A percentile compares a stretch with the other conserved stretches of the same genome.
Conservation (phyloP, 2,113 vertebrate species). For the Gallinago paraguaiae region DNA sequence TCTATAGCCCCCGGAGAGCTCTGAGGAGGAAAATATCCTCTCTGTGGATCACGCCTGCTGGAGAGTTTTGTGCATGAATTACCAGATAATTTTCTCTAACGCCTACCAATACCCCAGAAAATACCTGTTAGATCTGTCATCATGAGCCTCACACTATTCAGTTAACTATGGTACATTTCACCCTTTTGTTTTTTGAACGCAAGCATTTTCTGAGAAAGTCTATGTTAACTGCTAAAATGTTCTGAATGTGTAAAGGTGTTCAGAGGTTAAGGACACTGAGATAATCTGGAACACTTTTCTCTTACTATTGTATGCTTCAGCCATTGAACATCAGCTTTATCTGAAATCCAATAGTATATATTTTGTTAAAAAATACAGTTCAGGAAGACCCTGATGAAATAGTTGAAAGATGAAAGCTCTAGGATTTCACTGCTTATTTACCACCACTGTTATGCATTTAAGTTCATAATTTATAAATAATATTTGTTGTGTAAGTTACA, state of each 20-base stretch:
- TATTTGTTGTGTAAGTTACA: background rate
- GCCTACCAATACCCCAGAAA: background rate
- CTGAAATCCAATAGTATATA: background rate
- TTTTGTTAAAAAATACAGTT: background rate
- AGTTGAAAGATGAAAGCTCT: background rate
- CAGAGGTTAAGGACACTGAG: background rate
- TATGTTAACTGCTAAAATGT: background rate
- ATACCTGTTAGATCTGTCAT: background rate
- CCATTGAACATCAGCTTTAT: background rate
- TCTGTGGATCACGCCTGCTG: rapidly evolving
- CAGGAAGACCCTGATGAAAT: background rate
- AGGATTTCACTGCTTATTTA: background rate
- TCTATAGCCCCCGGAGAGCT: background rate
- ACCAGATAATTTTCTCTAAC: background rate
- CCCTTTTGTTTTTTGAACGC: background rate
- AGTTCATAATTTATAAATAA: background rate
- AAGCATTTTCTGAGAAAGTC: background rate
- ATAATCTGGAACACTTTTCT: background rate
- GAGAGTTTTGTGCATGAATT: background rate
- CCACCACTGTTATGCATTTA: background rate
- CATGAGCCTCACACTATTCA: background rate
- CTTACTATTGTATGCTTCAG: background rate
- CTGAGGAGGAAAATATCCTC: background rate
- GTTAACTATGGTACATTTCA: background rate
- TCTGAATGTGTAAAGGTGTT: background rate